Evolutionary conservation across 1,140 invertebrate genomes (phyloP).

Genomic region (Nasonia longicornis): DNA sequence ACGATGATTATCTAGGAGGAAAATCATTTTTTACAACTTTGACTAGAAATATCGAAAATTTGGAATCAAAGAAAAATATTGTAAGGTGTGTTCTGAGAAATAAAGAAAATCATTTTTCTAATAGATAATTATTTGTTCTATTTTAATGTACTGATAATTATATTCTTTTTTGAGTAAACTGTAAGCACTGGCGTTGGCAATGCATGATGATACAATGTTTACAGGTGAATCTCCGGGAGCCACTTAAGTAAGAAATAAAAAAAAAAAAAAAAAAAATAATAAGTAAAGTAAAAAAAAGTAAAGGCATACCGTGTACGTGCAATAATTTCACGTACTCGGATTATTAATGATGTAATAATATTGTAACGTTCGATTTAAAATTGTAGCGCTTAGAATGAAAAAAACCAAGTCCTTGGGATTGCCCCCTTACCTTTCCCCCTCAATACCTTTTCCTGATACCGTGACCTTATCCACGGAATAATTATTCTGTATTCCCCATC

Average conservation of each 20-base stretch:
- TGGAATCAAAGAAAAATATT: conserved; percentile 12
- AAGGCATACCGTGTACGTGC: conserved; percentile 40
- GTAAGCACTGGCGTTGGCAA: conserved; percentile 1
- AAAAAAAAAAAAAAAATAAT: neutral
- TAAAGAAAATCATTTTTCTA: conserved; percentile 36
- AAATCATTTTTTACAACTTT: conserved; percentile 23
- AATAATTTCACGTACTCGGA: conserved; percentile 48
- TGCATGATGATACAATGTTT: neutral
- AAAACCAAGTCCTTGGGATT: conserved; percentile 41
- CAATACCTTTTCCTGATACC: conserved; percentile 8
- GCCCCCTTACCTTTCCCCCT: neutral
- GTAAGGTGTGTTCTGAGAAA: conserved; percentile 25
- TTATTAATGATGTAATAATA: conserved; percentile 58
- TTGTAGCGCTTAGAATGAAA: conserved; percentile 43
- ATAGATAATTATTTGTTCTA: conserved; percentile 23
- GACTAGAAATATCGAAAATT: neutral
- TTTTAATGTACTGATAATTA: conserved; percentile 6
- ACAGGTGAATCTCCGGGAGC: neutral
- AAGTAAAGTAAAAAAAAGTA: conserved; percentile 35
- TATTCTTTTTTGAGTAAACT: conserved; percentile 4
- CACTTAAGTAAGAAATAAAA: conserved; percentile 26
- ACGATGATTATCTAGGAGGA: conserved; percentile 24
- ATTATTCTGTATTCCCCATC: conserved; percentile 42
- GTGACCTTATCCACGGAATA: conserved; percentile 40
- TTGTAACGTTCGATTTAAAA: conserved; percentile 61